Base-by-base conservation (phyloP, 1,140 invertebrate species). In the Trichonephila clavata region DNA sequence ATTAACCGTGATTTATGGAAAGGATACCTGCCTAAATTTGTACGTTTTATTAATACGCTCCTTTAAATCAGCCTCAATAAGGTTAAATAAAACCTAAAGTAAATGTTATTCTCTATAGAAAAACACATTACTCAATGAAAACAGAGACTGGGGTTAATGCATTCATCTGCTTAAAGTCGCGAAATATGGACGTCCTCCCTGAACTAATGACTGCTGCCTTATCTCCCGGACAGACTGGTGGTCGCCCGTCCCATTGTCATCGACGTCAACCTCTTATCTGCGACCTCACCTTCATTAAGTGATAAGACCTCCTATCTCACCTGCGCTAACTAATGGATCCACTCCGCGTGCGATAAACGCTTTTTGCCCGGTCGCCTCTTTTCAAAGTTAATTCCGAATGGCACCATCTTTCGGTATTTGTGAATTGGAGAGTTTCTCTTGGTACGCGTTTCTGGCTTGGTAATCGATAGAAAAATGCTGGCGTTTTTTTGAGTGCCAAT, bases 201-300 rank as follows among this genome's bases (percentile, higher is more conserved):
- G 71, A 24, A 77, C 27, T 77, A 77, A 77, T 77, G 71, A 77
- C 71, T 59, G 84, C 59, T 63, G 14, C 84, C n/a, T 86, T 63
- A 43, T 50, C 27, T 61, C 16, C 18, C 13, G 16, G 7, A 39
- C 60, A 91, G 90, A 83, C 90, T 91, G 59, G 32, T 81, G 90
- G 90, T 83, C 90, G 90, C 90, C 90, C 90, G 57, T 83, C 32
- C 90, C 90, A 81, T 91, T 91, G 80, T 90, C 88, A 90, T 39
- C 77, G 86, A 60, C 71, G 39, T 3, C 39, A 39, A 18, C 57
- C 57, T 61, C 91, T 86, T 92, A 92, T 92, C 91, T 59, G 43
- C 63, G 59, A 60, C 91, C 63, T 71, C 83, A 86, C 91, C 83
- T 92, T 92, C 91, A 92, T 92, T 92, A 92, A 86, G 71, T 86